Base-by-base conservation (phyloP, 2,888 invertebrate genomes). In the Stegophylla sp. region DNA sequence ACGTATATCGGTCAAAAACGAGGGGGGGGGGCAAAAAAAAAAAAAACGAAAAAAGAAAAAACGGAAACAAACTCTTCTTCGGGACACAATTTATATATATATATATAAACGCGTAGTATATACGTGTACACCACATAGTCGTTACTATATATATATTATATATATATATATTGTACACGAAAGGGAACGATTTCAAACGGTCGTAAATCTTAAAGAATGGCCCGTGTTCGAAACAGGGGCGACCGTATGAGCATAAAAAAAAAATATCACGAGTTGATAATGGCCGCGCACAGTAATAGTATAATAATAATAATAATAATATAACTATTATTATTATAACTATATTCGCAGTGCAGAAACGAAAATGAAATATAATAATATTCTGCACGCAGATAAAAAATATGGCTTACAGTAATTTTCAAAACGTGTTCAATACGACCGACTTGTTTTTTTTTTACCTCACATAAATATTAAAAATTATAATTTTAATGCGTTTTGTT, bases 151-250 rank as follows among this genome's bases (percentile, higher is more conserved):
- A n/a, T 61, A 15, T 45, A 23, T 67, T n/a, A 3, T 53, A 34
- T 56, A 17, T 56, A 45, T 13, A 28, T 48, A 48, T 28, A 43
- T 67, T 12, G 20, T 20, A 28, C 34, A 7, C 15, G 48, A 64
- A 75, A 51, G 41, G 64, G 75, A 43, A n/a, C 41, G 41, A 64
- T 56, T 71, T 41, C 41, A 23, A 71, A 71, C 71, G 71, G 75
- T 75, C 75, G 53, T 75, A 75, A 75, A 75, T 75, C 75, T 75
- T 64, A n/a, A 41, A 64, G 51, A 43, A 75, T 41, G 64, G 41
- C 10, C 34, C 48, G 69, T 74, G 74, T 75, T 75, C 51, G n/a
- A 75, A 75, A 75, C 75, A 53, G 64, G 75, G 75, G 64, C 17
- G 75, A 75, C 51, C 51, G 51, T 23, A 64, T 10, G 63, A 34